These are phyloP conservation scores for Liparis tanakae DNA, from an alignment of 2,797 vertebrate species.

Conservation along the genomic window DNA sequence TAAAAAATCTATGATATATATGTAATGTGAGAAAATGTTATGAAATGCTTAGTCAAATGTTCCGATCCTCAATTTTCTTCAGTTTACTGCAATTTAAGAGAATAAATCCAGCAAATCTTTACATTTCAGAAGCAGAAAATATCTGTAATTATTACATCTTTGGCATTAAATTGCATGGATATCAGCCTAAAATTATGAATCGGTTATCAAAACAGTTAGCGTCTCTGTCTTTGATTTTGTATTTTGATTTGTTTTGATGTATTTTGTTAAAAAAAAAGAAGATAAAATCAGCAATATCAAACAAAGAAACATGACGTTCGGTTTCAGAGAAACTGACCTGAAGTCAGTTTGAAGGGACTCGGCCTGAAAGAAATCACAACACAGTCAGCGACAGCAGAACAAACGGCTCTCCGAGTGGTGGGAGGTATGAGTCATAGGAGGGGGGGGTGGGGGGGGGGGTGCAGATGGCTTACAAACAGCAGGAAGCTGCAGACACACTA, in stretches of 20 bases:
- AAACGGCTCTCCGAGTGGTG: no score
- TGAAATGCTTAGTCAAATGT: background rate
- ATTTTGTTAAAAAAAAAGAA: no score
- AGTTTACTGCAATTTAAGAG: background rate
- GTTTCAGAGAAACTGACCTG: no score
- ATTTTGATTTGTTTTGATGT: no score
- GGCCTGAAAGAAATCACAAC: no score
- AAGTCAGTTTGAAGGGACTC: no score
- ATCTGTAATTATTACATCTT: background rate
- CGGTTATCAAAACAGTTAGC: no score
- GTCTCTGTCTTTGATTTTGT: no score
- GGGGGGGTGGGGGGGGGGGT: constrained; percentile 31
- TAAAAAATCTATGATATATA: background rate
- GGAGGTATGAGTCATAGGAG: constrained; percentile 58
- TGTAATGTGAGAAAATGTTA: background rate
- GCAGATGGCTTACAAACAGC: constrained; percentile 64
- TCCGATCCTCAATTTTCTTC: background rate
- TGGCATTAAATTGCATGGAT: no score
- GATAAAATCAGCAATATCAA: background rate
- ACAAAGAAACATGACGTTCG: background rate
- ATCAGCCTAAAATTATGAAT: no score
- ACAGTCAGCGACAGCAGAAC: no score
- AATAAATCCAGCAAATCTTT: background rate
- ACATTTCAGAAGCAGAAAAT: background rate
- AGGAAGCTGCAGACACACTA: constrained; percentile 63